phyloP scores from a whole-genome alignment of 2,113 vertebrate species.

The Myocastor coypus region DNA sequence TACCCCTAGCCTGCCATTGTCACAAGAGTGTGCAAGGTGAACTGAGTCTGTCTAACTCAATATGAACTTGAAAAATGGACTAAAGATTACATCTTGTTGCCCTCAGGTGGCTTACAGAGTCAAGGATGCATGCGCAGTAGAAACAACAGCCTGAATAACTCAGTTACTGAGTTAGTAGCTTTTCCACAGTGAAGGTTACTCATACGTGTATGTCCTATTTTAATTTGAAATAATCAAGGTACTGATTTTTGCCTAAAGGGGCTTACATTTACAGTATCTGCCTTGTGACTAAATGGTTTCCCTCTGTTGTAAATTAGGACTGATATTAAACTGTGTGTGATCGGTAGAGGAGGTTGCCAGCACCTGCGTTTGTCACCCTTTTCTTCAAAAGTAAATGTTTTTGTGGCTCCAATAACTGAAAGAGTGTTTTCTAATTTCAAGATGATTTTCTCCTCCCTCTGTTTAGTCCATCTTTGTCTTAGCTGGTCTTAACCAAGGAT shows the following conservation, averaged over 20 bases:
- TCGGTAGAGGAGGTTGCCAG: neutral
- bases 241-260: neutral
- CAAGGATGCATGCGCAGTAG: neutral
- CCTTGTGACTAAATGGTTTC: neutral
- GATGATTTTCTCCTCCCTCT: neutral
- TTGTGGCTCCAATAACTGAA: neutral
- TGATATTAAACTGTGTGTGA: neutral
- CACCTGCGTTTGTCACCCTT: neutral
- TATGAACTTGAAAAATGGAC: neutral
- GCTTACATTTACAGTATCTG: constrained; percentile 20
- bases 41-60: constrained; percentile 8
- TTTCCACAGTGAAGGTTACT: neutral
- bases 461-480: neutral
- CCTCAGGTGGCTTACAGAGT: neutral
- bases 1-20: neutral
- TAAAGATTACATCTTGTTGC: neutral
- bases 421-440: constrained; percentile 19
- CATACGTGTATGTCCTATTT: neutral
- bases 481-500: neutral
- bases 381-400: neutral
- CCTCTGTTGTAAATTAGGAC: neutral
- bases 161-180: neutral
- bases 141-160: neutral
- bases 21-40: constrained; percentile 24
- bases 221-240: neutral